Conservation (phyloP, 1,140 invertebrate species). For the Vanessa atalanta region DNA sequence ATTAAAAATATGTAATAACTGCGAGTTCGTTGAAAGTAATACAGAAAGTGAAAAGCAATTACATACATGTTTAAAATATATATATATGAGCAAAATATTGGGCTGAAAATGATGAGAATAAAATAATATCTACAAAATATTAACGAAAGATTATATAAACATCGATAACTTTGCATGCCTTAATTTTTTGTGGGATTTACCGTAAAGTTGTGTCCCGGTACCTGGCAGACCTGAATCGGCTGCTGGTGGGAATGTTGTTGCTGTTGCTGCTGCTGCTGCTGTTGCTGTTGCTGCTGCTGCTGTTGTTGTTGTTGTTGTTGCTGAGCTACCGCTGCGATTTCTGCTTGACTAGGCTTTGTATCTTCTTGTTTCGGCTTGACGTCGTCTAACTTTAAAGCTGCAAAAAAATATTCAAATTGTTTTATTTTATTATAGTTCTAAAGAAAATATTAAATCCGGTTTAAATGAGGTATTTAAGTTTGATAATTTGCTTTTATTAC, state of each 20-base stretch:
- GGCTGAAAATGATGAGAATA: background rate
- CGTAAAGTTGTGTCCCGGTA: conserved; percentile 77
- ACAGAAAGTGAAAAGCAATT: background rate
- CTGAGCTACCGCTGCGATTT: conserved; percentile 74
- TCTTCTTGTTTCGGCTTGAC: conserved; percentile 80
- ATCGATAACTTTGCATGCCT: conserved; percentile 46
- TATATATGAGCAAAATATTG: background rate
- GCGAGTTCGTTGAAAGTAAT: background rate
- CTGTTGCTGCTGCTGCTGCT: conserved; percentile 75
- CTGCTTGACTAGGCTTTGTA: conserved; percentile 78
- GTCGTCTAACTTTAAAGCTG: conserved; percentile 78
- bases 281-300: conserved; percentile 71
- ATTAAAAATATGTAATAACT: background rate
- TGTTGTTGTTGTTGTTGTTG: conserved; percentile 67
- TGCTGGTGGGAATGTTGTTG: conserved; percentile 79
- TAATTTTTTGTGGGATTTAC: conserved; percentile 67
- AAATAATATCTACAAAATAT: background rate
- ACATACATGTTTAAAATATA: background rate
- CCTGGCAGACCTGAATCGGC: conserved; percentile 79
- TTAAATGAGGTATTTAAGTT: background rate
- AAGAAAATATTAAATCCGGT: background rate
- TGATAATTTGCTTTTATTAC: background rate
- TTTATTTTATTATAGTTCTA: background rate
- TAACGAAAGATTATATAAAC: background rate
- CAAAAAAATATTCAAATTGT: background rate